Evolutionary conservation across 64 coral and sea anemone species (phyloP).

Genomic region (Actinia tenebrosa): DNA sequence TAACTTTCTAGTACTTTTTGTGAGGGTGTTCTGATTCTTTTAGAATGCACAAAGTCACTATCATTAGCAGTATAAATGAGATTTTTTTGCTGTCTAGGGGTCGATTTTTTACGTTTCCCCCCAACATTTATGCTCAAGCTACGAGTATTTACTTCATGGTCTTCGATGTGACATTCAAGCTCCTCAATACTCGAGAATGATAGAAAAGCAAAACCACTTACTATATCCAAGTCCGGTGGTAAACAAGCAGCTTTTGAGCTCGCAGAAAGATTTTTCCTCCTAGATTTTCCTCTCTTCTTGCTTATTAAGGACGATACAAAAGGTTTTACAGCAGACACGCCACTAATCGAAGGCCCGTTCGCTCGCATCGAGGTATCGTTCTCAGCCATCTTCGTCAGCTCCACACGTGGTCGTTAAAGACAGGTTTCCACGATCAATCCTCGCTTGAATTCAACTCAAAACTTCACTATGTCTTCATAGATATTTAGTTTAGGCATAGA

Average conservation of each 20-base stretch:
- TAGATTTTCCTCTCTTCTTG: slow-evolving; percentile 2
- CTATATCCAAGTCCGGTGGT: slow-evolving; percentile 68
- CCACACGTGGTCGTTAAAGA: slow-evolving; percentile 7
- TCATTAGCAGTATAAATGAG: not conserved
- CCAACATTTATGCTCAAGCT: slow-evolving; percentile 61
- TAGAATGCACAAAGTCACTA: slow-evolving; percentile 1
- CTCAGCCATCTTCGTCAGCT: not conserved
- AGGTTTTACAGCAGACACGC: not conserved
- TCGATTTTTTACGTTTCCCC: slow-evolving; percentile 42
- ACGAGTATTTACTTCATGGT: slow-evolving; percentile 54
- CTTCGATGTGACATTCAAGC: slow-evolving; percentile 69
- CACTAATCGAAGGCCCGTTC: not conserved
- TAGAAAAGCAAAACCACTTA: slow-evolving; percentile 84
- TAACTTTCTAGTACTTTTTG: slow-evolving; percentile 32
- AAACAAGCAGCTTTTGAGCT: not conserved
- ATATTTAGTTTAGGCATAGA: not conserved
- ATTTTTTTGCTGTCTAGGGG: not conserved
- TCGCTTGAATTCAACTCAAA: not conserved
- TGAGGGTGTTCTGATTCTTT: slow-evolving; percentile 36
- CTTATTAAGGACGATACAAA: not conserved
- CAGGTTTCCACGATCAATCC: not conserved
- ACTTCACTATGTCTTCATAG: not conserved
- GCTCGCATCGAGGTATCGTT: not conserved
- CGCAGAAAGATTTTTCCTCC: not conserved
- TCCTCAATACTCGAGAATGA: slow-evolving; percentile 65